Percentiles rank a stretch among this genome's conserved stretches.
phyloP scores from a whole-genome alignment of 2,113 vertebrate species.

The Gopherus evgoodei region DNA sequence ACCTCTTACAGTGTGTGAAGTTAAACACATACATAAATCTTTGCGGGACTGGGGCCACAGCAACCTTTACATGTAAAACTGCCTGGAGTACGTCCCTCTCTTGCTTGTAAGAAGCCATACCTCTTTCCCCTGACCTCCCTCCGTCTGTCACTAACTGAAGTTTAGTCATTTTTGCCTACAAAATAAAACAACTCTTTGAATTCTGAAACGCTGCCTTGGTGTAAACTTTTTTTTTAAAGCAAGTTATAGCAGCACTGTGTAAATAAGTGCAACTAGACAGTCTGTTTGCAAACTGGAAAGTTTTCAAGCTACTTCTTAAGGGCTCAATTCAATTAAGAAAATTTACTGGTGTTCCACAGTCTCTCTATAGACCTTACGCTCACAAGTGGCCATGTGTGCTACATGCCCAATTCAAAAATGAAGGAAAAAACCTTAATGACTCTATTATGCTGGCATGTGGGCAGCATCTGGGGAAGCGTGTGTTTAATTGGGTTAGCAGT shows the following conservation, averaged over 20 bases:
- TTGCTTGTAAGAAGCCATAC: not conserved
- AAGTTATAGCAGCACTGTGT: conserved; percentile 59
- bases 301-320: conserved; percentile 43
- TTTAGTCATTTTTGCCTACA: not conserved
- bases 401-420: conserved; percentile 31
- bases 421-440: conserved; percentile 32
- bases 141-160: conserved; percentile 33
- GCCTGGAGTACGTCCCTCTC: not conserved
- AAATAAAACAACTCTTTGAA: conserved; percentile 52
- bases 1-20: not conserved
- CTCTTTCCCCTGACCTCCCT: not conserved
- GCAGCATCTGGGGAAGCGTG: conserved; percentile 23
- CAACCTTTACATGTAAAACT: not conserved
- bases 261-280: conserved; percentile 59
- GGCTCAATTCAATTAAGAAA: conserved; percentile 63
- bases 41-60: not conserved
- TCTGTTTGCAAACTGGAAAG: conserved; percentile 56
- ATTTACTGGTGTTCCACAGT: conserved; percentile 61
- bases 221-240: conserved; percentile 11
- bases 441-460: conserved; percentile 38
- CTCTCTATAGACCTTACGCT: conserved; percentile 58
- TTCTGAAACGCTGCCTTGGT: conserved; percentile 49
- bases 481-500: conserved; percentile 31
- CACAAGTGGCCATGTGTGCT: not conserved
- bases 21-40: not conserved